Evolutionary conservation across 2,797 vertebrate species (phyloP).

Genomic region (Rhabdophis nuchalis): DNA sequence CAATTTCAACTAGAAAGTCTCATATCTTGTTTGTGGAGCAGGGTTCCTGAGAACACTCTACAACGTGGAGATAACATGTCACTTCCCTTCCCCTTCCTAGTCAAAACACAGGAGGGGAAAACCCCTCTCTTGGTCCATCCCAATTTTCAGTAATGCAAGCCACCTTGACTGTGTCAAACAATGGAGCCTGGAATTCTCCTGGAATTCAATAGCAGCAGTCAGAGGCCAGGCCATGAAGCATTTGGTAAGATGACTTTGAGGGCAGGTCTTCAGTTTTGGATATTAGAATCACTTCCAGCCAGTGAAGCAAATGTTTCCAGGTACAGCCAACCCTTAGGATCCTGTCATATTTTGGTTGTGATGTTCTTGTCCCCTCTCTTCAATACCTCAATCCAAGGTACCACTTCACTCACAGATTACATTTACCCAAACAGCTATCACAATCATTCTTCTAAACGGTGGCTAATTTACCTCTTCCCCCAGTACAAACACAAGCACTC

Average conservation of each 20-base stretch:
- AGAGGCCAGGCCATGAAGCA: not conserved
- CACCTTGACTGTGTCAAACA: not conserved
- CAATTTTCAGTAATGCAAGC: not conserved
- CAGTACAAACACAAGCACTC: not conserved
- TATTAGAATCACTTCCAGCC: not conserved
- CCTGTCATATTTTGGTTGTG: not conserved
- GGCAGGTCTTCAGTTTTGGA: not conserved
- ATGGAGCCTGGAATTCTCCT: not conserved
- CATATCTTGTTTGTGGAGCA: not conserved
- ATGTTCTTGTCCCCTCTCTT: not conserved
- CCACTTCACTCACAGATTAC: not conserved
- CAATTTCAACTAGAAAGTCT: not conserved
- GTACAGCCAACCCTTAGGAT: not conserved
- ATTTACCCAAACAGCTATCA: not conserved
- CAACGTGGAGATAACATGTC: not conserved
- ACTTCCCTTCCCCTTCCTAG: not conserved
- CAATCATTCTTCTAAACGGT: not conserved
- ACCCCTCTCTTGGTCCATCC: not conserved
- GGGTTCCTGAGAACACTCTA: not conserved
- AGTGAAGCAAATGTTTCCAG: not conserved
- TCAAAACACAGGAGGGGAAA: not conserved
- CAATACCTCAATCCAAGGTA: not conserved
- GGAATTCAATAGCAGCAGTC: not conserved
- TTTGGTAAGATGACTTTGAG: not conserved
- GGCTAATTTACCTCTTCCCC: not conserved